Evolutionary conservation across 2,888 invertebrate species (phyloP), one percentile per base, ranked within the genome.

Genomic region (Esperia sulphurella): DNA sequence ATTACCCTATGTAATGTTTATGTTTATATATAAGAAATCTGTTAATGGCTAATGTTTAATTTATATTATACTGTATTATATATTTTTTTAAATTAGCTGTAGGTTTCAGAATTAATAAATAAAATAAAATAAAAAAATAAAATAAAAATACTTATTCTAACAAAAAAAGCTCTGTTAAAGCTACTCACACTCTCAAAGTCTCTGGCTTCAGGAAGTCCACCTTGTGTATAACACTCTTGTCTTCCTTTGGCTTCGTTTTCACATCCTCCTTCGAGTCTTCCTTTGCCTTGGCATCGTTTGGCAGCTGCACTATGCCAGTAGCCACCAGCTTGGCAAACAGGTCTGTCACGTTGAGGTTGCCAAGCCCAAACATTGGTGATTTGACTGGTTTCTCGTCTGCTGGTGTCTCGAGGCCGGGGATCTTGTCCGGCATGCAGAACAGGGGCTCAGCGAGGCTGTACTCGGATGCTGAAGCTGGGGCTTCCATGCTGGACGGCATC

Each of bases 251-350:
- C 40, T 77, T 79, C 3, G 59, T 46, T 42, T 76, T 75, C 0
- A 63, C 63, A 14, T 77, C 78, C 1, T 59, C 65, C 14, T 63
- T 64, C 1, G 61, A 54, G 7, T 76, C 73, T 6, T 79, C 74
- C 3, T 58, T 59, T 5, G 21, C 3, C 39, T 74, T 76, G 0
- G 53, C 48, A 1, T 76, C 75, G 0, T 61, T 63, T 1, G 73
- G 65, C 30, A 71, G 67, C 10, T 75, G 71, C 1, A 87, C 84
- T 0, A 85, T 83, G 9, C 88, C 98, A 1, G 95, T 94, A 0
- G 95, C 95, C 0, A 97, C 93, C 7, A 98, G 83, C 76, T 96
- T 96, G 53, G 95, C 94, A 71, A 97, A 95, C 29, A 98, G 83
- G 58, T 96, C 96, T 53, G 92, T 94, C 21, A 98, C 94, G 66